A percentile compares a stretch with the other conserved stretches of the same genome.
These are phyloP conservation scores for Hapalemur alaotrensis DNA, from an alignment of 2,797 vertebrate species.

Conservation along the genomic window DNA sequence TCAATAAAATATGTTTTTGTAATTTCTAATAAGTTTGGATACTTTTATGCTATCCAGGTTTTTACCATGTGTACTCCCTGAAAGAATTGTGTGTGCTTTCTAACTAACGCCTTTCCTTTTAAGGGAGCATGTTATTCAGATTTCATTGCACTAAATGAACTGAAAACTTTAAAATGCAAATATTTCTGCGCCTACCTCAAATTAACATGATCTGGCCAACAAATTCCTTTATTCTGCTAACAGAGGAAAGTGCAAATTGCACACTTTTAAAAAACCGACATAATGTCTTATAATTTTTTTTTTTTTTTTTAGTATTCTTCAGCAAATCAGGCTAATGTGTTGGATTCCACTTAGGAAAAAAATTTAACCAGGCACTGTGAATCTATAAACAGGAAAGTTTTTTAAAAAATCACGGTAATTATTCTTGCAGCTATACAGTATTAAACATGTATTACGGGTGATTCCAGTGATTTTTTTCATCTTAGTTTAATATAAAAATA, in stretches of 20 bases:
- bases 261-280: slow-evolving; percentile 53
- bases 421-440: background rate
- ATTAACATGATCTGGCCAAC: slow-evolving; percentile 65
- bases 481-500: background rate
- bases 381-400: background rate
- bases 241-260: slow-evolving; percentile 35
- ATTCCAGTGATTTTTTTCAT: slow-evolving; percentile 27
- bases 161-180: slow-evolving; percentile 75
- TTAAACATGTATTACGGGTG: background rate
- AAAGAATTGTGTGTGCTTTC: slow-evolving; percentile 62
- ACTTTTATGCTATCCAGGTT: slow-evolving; percentile 85
- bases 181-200: slow-evolving; percentile 53
- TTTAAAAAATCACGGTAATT: background rate
- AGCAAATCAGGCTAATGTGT: slow-evolving; percentile 3
- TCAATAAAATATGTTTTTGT: slow-evolving; percentile 89
- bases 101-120: slow-evolving; percentile 56
- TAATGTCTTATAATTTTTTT: background rate
- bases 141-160: slow-evolving; percentile 75
- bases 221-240: slow-evolving; percentile 67
- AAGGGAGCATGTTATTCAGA: slow-evolving; percentile 73
- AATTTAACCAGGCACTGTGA: background rate
- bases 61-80: slow-evolving; percentile 83
- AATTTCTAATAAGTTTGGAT: slow-evolving; percentile 89
- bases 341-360: background rate
- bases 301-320: background rate